A percentile compares a stretch with the other conserved stretches of the same genome.
phyloP scores from a whole-genome alignment of 2,888 invertebrate genomes.

The Microctonus aethiopoides region DNA sequence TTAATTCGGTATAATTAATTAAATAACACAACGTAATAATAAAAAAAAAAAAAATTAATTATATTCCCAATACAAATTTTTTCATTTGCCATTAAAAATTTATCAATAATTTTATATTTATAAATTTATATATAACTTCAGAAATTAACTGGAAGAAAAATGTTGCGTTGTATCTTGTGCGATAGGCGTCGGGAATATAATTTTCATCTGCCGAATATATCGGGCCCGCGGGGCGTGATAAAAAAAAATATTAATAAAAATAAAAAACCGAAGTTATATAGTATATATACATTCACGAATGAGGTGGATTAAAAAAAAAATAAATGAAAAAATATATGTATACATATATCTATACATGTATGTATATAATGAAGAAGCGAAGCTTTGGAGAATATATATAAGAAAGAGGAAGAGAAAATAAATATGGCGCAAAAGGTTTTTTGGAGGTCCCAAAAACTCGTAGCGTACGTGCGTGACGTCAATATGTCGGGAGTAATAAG shows the following conservation, averaged over 20 bases:
- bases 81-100: background rate
- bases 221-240: constrained; percentile 25
- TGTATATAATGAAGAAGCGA: no score
- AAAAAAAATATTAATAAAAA: constrained; percentile 16
- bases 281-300: background rate
- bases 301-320: constrained; percentile 3
- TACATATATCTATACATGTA: constrained; percentile 18
- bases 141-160: background rate
- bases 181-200: background rate
- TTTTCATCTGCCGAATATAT: background rate
- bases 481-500: constrained; percentile 66
- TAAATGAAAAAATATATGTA: constrained; percentile 23
- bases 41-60: no score
- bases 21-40: no score
- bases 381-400: constrained; percentile 31
- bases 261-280: background rate
- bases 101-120: no score
- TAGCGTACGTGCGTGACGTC: constrained; percentile 63
- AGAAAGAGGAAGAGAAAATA: constrained; percentile 29
- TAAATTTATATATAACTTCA: background rate
- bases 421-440: constrained; percentile 21
- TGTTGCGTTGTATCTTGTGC: constrained; percentile 25
- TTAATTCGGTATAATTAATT: no score
- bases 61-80: no score
- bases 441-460: constrained; percentile 40